A percentile compares a stretch with the other conserved stretches of the same genome.
phyloP scores from a whole-genome alignment of 2,888 invertebrate genomes.

The Parnassius glacialis region DNA sequence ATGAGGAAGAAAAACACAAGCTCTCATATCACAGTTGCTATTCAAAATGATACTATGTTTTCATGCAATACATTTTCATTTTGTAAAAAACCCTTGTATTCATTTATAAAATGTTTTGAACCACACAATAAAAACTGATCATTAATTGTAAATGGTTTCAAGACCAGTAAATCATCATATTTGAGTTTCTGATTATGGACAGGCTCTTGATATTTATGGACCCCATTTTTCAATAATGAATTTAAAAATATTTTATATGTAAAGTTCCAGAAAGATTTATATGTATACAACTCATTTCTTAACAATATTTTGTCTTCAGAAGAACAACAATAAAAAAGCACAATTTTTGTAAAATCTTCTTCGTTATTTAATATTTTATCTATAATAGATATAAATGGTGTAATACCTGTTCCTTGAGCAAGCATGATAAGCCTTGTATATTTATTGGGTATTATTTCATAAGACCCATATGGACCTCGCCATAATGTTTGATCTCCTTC shows the following conservation, averaged over 20 bases:
- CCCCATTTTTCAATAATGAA: conserved; percentile 20
- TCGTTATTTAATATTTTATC: conserved; percentile 83
- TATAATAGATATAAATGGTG: conserved; percentile 85
- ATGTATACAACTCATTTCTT: conserved; percentile 81
- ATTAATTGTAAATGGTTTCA: conserved; percentile 46
- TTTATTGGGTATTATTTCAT: conserved; percentile 62
- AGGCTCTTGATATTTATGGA: conserved; percentile 76
- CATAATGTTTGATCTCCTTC: conserved; percentile 80
- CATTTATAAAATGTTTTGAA: conserved; percentile 76
- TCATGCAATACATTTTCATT: conserved; percentile 42
- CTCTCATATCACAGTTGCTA: background rate
- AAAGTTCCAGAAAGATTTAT: conserved; percentile 87
- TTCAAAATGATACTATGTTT: conserved; percentile 62
- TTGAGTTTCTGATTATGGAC: conserved; percentile 59
- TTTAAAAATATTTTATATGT: conserved; percentile 82
- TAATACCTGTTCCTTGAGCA: conserved; percentile 88
- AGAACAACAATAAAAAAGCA: conserved; percentile 83
- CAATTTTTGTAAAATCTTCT: conserved; percentile 83
- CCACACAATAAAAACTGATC: conserved; percentile 83
- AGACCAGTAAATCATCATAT: conserved; percentile 48
- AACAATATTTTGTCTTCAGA: conserved; percentile 81
- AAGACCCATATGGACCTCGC: conserved; percentile 87
- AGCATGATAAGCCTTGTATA: conserved; percentile 67
- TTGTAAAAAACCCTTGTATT: conserved; percentile 56
- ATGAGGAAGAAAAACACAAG: too few relatives aligned